Conservation (phyloP, 2,797 vertebrate species). For the Chaetodon trifasciatus region DNA sequence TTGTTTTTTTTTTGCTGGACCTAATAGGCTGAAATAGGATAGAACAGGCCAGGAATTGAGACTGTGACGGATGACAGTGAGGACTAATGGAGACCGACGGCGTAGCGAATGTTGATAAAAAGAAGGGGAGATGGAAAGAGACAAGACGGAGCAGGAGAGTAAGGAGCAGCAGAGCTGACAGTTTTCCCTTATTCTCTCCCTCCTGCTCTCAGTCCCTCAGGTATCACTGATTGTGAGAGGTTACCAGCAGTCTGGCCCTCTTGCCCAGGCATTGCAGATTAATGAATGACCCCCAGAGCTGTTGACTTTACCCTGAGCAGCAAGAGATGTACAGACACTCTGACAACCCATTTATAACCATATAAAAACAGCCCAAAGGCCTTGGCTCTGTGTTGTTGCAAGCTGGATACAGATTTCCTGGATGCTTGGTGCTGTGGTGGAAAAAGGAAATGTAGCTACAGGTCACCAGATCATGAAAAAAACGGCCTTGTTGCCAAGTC, state of each 20-base stretch:
- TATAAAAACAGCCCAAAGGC: constrained; percentile 68
- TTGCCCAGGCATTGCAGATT: constrained; percentile 62
- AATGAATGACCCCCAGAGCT: constrained; percentile 74
- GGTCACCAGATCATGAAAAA: constrained; percentile 62
- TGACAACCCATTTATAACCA: constrained; percentile 78
- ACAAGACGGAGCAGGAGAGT: constrained; percentile 27
- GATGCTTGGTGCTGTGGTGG: constrained; percentile 56
- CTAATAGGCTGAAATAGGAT: constrained; percentile 16
- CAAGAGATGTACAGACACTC: constrained; percentile 66
- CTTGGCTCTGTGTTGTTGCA: constrained; percentile 57
- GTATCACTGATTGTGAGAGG: constrained; percentile 58
- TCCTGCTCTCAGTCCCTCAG: constrained; percentile 20
- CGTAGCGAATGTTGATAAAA: constrained; percentile 53
- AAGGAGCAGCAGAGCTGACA: constrained; percentile 25
- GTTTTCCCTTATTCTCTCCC: background rate
- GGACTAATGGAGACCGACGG: constrained; percentile 36
- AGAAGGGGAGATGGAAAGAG: constrained; percentile 28
- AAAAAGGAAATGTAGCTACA: constrained; percentile 68
- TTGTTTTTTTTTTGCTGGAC: constrained; percentile 48
- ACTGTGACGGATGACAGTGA: constrained; percentile 51
- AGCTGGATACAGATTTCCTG: constrained; percentile 68
- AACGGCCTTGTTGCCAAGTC: constrained; percentile 20
- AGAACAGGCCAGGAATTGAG: constrained; percentile 31
- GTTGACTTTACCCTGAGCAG: constrained; percentile 83
- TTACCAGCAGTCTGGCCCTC: constrained; percentile 48